Evolutionary conservation across 2,113 vertebrate species (phyloP).

Genomic region (Rhombomys opimus): DNA sequence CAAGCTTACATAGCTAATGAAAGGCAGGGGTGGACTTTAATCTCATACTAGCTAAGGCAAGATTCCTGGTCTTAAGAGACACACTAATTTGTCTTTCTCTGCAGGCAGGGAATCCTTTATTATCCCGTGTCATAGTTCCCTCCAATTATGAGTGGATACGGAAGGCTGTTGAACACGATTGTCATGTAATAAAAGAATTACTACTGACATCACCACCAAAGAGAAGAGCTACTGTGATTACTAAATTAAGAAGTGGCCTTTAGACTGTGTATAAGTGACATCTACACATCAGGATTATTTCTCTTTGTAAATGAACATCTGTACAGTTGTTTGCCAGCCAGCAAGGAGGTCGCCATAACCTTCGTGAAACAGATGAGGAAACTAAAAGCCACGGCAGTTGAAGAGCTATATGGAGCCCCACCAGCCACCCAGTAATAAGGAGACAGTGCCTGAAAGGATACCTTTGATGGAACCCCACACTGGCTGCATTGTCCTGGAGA

Average conservation of each 20-base stretch:
- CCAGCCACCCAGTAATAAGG: neutral
- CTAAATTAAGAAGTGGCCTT: neutral
- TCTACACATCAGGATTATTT: neutral
- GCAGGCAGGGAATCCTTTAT: neutral
- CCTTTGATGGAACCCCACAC: neutral
- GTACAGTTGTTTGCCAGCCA: neutral
- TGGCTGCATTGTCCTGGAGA: neutral
- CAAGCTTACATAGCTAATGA: neutral
- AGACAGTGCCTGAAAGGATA: neutral
- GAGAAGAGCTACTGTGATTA: slow-evolving; percentile 18
- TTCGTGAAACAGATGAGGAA: neutral
- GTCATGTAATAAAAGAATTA: slow-evolving; percentile 41
- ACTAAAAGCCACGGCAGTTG: neutral
- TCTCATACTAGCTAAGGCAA: neutral
- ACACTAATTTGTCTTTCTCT: neutral
- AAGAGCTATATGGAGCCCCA: neutral
- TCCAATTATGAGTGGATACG: neutral
- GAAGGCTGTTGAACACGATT: neutral
- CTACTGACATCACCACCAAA: neutral
- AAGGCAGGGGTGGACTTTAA: neutral
- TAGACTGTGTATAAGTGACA: neutral
- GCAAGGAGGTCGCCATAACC: neutral
- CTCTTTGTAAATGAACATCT: neutral
- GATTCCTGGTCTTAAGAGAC: neutral
- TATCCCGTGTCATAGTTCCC: neutral